A percentile compares a stretch with the other conserved stretches of the same genome.
Conservation (phyloP, 2,113 vertebrate species). For the Phoenicopterus ruber region DNA sequence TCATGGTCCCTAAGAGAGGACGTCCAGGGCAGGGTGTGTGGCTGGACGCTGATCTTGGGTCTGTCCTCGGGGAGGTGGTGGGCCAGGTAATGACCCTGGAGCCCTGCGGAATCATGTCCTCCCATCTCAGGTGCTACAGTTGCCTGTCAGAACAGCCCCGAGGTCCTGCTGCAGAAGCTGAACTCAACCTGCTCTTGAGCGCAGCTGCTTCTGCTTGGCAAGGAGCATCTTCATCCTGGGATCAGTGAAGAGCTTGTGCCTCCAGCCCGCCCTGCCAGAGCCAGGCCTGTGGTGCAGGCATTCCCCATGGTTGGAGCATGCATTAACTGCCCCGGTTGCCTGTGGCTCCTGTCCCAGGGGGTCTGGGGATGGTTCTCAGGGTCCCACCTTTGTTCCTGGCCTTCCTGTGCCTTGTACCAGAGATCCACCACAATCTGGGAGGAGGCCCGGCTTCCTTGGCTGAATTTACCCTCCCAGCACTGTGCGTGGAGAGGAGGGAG, state of each 20-base stretch:
- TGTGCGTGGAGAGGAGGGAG: neutral
- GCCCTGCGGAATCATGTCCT: accelerated
- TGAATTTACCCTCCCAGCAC: accelerated
- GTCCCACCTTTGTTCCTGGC: neutral
- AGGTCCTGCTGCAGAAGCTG: neutral
- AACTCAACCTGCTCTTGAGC: neutral
- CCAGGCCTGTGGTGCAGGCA: neutral
- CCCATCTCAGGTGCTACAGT: accelerated
- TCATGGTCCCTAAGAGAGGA: too few species aligned
- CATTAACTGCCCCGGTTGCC: accelerated
- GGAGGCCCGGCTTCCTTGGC: neutral
- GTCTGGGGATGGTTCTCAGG: neutral
- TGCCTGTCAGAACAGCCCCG: neutral
- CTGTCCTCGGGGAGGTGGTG: neutral
- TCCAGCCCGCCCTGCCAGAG: neutral
- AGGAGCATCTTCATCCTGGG: neutral
- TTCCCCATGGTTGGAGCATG: accelerated
- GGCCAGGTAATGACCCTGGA: neutral
- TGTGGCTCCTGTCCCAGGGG: neutral
- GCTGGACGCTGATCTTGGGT: accelerated
- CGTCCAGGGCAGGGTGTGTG: accelerated
- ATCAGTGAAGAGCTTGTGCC: neutral
- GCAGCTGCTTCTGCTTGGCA: neutral
- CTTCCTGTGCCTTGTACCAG: neutral
- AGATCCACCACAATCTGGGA: neutral